These are phyloP conservation scores for Glossophaga mutica DNA, from an alignment of 2,797 vertebrate species.

Conservation along the genomic window DNA sequence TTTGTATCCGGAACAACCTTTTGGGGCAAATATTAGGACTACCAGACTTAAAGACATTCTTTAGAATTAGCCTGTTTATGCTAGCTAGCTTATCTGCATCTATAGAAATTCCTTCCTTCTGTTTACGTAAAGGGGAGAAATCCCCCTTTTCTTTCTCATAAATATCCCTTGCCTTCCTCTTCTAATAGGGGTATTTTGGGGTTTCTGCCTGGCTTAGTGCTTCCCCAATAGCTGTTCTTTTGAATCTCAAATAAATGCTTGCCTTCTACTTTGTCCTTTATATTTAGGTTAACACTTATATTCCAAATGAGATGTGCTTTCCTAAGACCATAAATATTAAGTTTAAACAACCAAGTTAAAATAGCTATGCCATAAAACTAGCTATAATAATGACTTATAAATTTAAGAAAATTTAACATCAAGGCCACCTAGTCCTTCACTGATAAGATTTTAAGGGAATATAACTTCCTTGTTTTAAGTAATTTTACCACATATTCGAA, in stretches of 20 bases:
- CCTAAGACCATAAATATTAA: not conserved
- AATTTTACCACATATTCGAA: not conserved
- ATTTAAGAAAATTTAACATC: constrained; percentile 20
- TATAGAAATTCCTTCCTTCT: not conserved
- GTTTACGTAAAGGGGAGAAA: not conserved
- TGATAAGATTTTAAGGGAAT: not conserved
- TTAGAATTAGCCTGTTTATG: not conserved
- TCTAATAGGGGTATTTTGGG: not conserved
- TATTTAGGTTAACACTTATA: not conserved
- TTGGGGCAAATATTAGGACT: not conserved
- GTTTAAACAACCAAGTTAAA: not conserved
- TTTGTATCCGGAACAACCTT: not conserved
- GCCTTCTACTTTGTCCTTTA: not conserved
- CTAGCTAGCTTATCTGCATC: not conserved
- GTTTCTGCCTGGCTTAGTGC: not conserved
- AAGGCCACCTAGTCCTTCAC: not conserved
- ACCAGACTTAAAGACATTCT: not conserved
- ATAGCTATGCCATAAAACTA: not conserved
- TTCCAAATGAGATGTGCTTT: not conserved
- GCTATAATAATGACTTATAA: not conserved
- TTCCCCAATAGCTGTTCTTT: not conserved
- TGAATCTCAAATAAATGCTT: not conserved
- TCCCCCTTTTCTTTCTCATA: not conserved
- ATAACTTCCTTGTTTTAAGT: not conserved
- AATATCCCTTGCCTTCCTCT: not conserved